Conservation (phyloP, 2,888 invertebrate species). For the Amiota communis region DNA sequence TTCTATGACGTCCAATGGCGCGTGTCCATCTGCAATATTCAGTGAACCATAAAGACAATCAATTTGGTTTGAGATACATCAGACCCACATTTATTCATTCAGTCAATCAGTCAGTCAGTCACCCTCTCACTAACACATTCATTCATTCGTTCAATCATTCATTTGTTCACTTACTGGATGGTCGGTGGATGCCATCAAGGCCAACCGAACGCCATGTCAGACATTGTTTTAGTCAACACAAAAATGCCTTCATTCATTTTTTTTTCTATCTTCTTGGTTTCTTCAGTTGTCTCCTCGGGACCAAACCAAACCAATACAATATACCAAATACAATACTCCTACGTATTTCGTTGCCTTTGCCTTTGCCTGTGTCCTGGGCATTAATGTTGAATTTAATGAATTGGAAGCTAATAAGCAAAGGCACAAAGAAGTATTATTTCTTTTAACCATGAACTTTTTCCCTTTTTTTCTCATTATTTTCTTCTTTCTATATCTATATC, state of each 20-base stretch:
- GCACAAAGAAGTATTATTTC: constrained; percentile 48
- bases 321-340: no score
- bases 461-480: neutral
- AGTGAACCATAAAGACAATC: constrained; percentile 27
- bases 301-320: neutral
- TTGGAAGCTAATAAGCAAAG: constrained; percentile 62
- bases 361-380: neutral
- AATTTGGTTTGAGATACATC: constrained; percentile 16
- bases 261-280: neutral
- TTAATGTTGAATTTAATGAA: constrained; percentile 52
- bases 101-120: no score
- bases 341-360: neutral
- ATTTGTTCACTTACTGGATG: no score
- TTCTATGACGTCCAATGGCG: neutral
- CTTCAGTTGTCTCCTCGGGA: neutral
- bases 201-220: constrained; percentile 11
- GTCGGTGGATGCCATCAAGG: constrained; percentile 9
- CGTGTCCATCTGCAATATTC: constrained; percentile 24
- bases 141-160: no score
- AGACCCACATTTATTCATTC: neutral
- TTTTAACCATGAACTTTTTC: constrained; percentile 13
- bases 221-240: constrained; percentile 20
- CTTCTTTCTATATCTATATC: neutral
- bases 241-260: constrained; percentile 24
- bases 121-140: no score